These are phyloP conservation scores for Eristalis arbustorum DNA, from an alignment of 2,888 invertebrate genomes.

Conservation along the genomic window DNA sequence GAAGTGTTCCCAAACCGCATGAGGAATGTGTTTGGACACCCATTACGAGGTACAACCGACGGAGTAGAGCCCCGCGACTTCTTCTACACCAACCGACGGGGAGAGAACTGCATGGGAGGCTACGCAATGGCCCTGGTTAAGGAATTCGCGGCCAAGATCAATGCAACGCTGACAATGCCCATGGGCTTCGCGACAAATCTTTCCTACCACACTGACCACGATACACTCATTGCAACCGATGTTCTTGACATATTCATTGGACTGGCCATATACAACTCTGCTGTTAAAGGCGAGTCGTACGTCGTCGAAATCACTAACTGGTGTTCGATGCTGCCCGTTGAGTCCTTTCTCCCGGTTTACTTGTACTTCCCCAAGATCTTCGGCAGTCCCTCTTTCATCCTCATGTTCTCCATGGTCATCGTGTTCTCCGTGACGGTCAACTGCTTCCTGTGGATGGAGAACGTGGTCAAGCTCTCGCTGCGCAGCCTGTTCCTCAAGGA, in stretches of 20 bases:
- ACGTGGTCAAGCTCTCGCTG: neutral
- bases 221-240: neutral
- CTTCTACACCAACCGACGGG: neutral
- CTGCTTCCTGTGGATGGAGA: neutral
- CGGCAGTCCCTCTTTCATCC: neutral
- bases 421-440: neutral
- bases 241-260: neutral
- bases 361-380: neutral
- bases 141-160: neutral
- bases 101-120: neutral
- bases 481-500: neutral
- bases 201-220: neutral
- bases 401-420: neutral
- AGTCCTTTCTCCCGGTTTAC: neutral
- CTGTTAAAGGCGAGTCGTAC: neutral
- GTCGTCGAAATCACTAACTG: neutral
- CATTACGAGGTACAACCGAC: neutral
- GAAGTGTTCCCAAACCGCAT: conserved; percentile 10
- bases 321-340: neutral
- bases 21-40: neutral
- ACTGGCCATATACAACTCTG: neutral
- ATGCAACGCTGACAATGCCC: neutral
- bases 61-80: neutral
- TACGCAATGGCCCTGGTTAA: neutral
- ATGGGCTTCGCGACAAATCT: neutral